Base-by-base conservation (phyloP, 1,140 invertebrate genomes). In the Akabosia matsudoensis region DNA sequence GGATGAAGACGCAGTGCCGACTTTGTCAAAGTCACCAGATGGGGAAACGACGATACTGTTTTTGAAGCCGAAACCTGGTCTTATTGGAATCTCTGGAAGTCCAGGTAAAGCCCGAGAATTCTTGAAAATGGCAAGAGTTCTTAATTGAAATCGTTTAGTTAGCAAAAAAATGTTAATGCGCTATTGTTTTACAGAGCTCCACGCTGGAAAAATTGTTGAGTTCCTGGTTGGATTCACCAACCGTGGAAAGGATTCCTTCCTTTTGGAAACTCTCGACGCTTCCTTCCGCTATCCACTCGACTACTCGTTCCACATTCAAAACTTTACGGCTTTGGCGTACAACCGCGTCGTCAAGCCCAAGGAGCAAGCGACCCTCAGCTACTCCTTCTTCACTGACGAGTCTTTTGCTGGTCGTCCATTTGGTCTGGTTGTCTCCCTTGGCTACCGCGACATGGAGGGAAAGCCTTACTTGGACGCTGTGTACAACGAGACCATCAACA, bases 221-320 rank as follows among this genome's bases (percentile, higher is more conserved):
- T 95, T 99, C 83, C 87, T 99, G 1, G 94, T 99, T 81, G 97
- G 97, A 51, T 98, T 99, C 84, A 91, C 90, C 18, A 99, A 99
- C 86, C 96, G 95, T 84, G 97, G 97, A 45, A 88, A 91, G 76
- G 88, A 91, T 80, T 94, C 97, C 80, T 97, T 98, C 82, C 86
- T 94, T 16, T 88, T 99, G 10, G 96, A 99, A 84, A 92, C 91
- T 1, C 88, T 98, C 82, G 97, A 99, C 83, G 96, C 97, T 0
- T 98, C 97, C 0, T 97, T 99, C 89, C 90, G 97, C 82, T 99
- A 99, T 84, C 96, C 97, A 24, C 95, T 98, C 91, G 97, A 99
- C 85, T 99, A 96, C 86, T 96, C 91, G 80, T 99, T 97, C 85
- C 94, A 96, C 84, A 97, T 99, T 82, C 97, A 99, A 85, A 99